Base-by-base conservation (phyloP, 2,888 invertebrate species). In the Nymphalis urticae region DNA sequence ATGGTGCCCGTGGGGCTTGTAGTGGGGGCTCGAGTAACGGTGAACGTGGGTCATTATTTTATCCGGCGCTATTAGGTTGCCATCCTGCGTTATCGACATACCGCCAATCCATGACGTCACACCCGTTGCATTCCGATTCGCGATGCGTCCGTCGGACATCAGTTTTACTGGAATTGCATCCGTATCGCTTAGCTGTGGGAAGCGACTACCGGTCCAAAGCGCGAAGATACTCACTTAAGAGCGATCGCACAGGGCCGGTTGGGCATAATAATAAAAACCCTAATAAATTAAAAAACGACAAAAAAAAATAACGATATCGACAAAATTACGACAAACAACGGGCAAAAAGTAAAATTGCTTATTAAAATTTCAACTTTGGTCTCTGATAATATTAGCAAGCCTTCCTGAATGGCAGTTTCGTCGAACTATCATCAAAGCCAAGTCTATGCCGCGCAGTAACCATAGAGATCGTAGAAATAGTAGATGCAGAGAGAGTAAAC, bases 401-500 rank as follows among this genome's bases (percentile, higher is more conserved):
- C 85, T 85, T 82, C 72, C 79, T 83, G 80, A 80, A 83, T 85
- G 85, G 85, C 84, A 85, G 83, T 85, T 85, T 85, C 85, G 83
- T 80, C 83, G 86, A 86, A 88, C 88, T 90, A 90, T 83, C 75
- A 79, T 86, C 76, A 85, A 92, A 92, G 92, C 92, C 88, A 91
- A 87, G 83, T 89, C 90, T 92, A 92, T 90, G 92, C 92, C 92
- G 89, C 92, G 91, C 92, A 92, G 92, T 92, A 92, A 92, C 92
- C 92, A 92, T 92, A 92, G 92, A 92, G 90, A 92, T 92, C 92
- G 92, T 92, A 92, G 90, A 89, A 90, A 87, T 86, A 88, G 87
- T 80, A 87, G 83, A 90, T 90, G 90, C 91, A 89, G 84, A 85
- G 80, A 87, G 87, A 85, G 42, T 42, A 81, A 87, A 82, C 92